phyloP scores from a whole-genome alignment of 2,113 vertebrate species.

The Leptobrachium leishanense region DNA sequence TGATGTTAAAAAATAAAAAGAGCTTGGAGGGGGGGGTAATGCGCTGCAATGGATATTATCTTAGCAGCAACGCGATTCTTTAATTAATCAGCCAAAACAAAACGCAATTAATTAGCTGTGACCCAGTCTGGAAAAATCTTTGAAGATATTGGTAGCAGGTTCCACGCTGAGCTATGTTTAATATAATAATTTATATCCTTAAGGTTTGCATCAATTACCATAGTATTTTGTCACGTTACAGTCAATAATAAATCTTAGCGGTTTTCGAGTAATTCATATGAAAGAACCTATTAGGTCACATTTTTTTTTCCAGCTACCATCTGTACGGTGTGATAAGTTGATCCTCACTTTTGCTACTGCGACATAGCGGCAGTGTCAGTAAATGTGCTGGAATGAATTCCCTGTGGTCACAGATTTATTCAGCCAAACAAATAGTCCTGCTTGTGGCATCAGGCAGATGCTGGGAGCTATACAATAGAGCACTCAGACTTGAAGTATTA shows the following conservation, averaged over 20 bases:
- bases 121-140: slow-evolving; percentile 47
- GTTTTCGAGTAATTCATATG: slow-evolving; percentile 54
- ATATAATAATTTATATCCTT: slow-evolving; percentile 43
- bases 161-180: slow-evolving; percentile 35
- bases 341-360: slow-evolving; percentile 52
- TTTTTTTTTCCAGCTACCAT: slow-evolving; percentile 48
- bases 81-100: slow-evolving; percentile 29
- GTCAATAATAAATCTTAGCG: slow-evolving; percentile 36
- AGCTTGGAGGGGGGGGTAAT: not conserved
- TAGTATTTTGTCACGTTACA: slow-evolving; percentile 50
- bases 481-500: slow-evolving; percentile 9
- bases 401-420: slow-evolving; percentile 53
- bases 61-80: not conserved
- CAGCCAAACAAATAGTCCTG: slow-evolving; percentile 55
- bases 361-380: slow-evolving; percentile 37
- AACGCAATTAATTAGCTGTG: slow-evolving; percentile 53
- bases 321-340: slow-evolving; percentile 51
- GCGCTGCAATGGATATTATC: not conserved
- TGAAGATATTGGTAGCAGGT: slow-evolving; percentile 46
- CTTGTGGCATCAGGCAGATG: slow-evolving; percentile 51
- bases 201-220: slow-evolving; percentile 51
- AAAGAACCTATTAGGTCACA: slow-evolving; percentile 32
- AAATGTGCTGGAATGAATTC: slow-evolving; percentile 56
- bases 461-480: slow-evolving; percentile 43
- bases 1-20: slow-evolving; percentile 7